phyloP scores from a whole-genome alignment of 2,797 vertebrate genomes.

The Scolopax bukidnonensis region DNA sequence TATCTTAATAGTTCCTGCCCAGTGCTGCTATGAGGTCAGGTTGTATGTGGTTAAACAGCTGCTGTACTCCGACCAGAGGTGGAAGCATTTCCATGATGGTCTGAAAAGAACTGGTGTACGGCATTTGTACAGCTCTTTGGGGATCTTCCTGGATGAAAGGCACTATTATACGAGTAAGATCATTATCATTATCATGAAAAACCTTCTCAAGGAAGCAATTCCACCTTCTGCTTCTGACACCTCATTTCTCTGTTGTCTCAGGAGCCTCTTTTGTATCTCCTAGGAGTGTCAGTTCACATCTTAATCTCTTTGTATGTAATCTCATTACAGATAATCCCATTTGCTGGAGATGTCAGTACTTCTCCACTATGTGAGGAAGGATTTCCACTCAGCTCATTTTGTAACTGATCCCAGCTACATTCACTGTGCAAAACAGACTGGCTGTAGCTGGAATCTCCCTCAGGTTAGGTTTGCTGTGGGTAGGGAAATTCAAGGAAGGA shows the following conservation, averaged over 20 bases:
- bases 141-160: slow-evolving; percentile 73
- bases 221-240: slow-evolving; percentile 77
- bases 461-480: slow-evolving; percentile 17
- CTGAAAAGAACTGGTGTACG: slow-evolving; percentile 63
- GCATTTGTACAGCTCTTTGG: slow-evolving; percentile 65
- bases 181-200: slow-evolving; percentile 78
- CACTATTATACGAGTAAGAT: slow-evolving; percentile 71
- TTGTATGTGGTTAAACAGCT: slow-evolving; percentile 28
- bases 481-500: neutral
- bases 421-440: slow-evolving; percentile 37
- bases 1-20: slow-evolving; percentile 3
- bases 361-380: slow-evolving; percentile 68
- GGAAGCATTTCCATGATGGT: slow-evolving; percentile 56
- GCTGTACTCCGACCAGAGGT: slow-evolving; percentile 50
- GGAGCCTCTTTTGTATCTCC: slow-evolving; percentile 76
- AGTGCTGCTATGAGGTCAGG: slow-evolving; percentile 9
- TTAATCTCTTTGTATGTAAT: slow-evolving; percentile 82
- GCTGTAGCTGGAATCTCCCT: slow-evolving; percentile 16
- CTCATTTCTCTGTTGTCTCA: slow-evolving; percentile 77
- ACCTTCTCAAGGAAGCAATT: slow-evolving; percentile 77
- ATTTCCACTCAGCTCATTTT: slow-evolving; percentile 68
- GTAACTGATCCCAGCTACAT: slow-evolving; percentile 63
- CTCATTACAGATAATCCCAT: slow-evolving; percentile 83
- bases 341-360: slow-evolving; percentile 79
- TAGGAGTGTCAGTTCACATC: slow-evolving; percentile 79